Evolutionary conservation across 1,140 invertebrate genomes (phyloP).

Genomic region (Phocides pigmalion): DNA sequence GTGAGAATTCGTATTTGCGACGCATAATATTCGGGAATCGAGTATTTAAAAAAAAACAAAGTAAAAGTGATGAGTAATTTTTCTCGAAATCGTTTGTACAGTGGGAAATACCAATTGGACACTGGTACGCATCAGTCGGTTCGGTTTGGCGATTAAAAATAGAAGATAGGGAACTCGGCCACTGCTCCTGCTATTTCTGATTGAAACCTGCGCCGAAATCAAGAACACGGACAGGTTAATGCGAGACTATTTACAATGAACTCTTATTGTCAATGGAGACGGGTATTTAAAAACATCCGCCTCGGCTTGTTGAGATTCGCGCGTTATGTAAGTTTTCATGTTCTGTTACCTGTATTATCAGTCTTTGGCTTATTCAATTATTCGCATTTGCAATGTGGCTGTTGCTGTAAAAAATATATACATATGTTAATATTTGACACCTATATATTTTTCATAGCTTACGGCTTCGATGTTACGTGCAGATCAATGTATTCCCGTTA

Average conservation of each 20-base stretch:
- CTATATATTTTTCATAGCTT: too few species aligned
- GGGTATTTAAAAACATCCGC: constrained; percentile 50
- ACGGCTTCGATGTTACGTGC: too few species aligned
- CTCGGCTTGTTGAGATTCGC: constrained; percentile 46
- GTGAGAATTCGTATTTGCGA: constrained; percentile 40
- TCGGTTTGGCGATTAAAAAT: constrained; percentile 65
- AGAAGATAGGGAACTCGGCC: constrained; percentile 68
- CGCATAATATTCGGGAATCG: constrained; percentile 43
- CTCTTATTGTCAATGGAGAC: constrained; percentile 53
- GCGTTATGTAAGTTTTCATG: constrained; percentile 50
- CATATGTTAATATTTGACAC: too few species aligned
- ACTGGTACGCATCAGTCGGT: constrained; percentile 58
- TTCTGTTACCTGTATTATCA: constrained; percentile 17
- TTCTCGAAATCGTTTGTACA: constrained; percentile 48
- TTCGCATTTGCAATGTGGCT: too few species aligned
- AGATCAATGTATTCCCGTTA: too few species aligned
- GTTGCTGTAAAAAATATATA: too few species aligned
- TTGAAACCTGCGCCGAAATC: constrained; percentile 60
- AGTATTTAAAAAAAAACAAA: constrained; percentile 39
- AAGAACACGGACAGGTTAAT: constrained; percentile 63
- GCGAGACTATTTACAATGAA: constrained; percentile 49
- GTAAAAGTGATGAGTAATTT: constrained; percentile 51
- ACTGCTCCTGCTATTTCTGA: constrained; percentile 72
- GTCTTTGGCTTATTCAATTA: constrained; percentile 13
- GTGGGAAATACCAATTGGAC: constrained; percentile 56